Base-by-base conservation (phyloP, 2,113 vertebrate species). In the Melozone crissalis region DNA sequence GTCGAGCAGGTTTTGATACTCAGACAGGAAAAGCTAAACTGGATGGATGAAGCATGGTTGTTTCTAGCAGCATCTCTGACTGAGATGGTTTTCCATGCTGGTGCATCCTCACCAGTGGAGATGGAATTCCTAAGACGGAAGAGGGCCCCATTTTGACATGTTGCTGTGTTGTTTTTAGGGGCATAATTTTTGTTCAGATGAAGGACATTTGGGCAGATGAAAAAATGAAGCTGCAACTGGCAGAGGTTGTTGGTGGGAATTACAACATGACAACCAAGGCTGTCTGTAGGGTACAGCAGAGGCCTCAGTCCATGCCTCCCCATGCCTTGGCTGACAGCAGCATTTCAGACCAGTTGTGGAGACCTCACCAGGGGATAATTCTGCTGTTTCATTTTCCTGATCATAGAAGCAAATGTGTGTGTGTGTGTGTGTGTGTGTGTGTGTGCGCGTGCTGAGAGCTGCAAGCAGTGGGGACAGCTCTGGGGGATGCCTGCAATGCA, bases 261-360 rank as follows among this genome's bases (percentile, higher is more conserved):
- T 26, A 43, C 11, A 51, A 6, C 5, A 16, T 0, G 1, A 39
- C 10, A 28, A 11, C 21, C 21, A 46, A 68, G 24, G n/a, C n/a
- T 61, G 15, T 10, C 24, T 47, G 24, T 13, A 55, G 69, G 15
- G 8, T 54, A 47, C 49, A 83, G 41, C 33, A 83, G 31, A 88
- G 5, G 5, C 17, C 17, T 13, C 44, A 46, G 0, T 52, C 79
- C 26, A 13, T 51, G 18, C 31, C 43, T 73, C 30, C 37, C 18
- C 37, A n/a, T 15, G 54, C 28, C 22, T 33, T 49, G 51, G 4
- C 9, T 86, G 63, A 37, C 19, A 52, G 54, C 13, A 73, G 43
- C 20, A 14, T 74, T 91, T 76, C 54, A 62, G 33, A 84, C 11
- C 37, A 84, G 15, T n/a, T 0, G 0, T 15, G 24, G 44, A 51